Conservation (phyloP, 2,888 invertebrate genomes). For the Pseudanteris insignis region DNA sequence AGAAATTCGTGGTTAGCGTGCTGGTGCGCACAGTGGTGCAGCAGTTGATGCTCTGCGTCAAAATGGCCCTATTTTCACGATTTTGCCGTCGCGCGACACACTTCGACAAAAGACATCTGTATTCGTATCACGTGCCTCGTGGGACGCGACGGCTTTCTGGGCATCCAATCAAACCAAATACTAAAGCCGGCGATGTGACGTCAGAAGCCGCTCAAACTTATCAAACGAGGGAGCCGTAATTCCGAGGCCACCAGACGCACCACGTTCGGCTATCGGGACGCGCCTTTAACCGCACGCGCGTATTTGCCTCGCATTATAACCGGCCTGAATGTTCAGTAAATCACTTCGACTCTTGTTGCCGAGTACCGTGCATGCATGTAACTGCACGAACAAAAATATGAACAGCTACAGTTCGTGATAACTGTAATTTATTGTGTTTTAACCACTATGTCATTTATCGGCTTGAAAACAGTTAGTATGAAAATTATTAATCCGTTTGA, state of each 20-base stretch:
- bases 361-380: too few relatives aligned
- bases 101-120: constrained; percentile 31
- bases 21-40: constrained; percentile 25
- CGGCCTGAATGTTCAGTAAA: too few relatives aligned
- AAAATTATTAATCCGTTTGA: too few relatives aligned
- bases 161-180: constrained; percentile 11
- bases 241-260: too few relatives aligned
- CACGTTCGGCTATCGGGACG: too few relatives aligned
- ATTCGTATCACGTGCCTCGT: constrained; percentile 34
- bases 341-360: too few relatives aligned
- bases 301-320: neutral
- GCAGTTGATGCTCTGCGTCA: constrained; percentile 20
- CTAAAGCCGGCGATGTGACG: constrained; percentile 18
- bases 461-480: too few relatives aligned
- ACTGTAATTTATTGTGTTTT: too few relatives aligned
- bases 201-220: neutral
- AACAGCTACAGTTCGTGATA: too few relatives aligned
- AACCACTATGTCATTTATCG: too few relatives aligned
- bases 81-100: constrained; percentile 24
- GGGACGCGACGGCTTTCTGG: constrained; percentile 10
- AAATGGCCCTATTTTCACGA: constrained; percentile 31
- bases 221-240: too few relatives aligned
- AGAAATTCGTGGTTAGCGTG: neutral
- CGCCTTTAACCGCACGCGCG: neutral
- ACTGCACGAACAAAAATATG: too few relatives aligned